These are phyloP conservation scores for Chrysomallon squamiferum DNA, from an alignment of 1,140 invertebrate genomes.

Conservation along the genomic window DNA sequence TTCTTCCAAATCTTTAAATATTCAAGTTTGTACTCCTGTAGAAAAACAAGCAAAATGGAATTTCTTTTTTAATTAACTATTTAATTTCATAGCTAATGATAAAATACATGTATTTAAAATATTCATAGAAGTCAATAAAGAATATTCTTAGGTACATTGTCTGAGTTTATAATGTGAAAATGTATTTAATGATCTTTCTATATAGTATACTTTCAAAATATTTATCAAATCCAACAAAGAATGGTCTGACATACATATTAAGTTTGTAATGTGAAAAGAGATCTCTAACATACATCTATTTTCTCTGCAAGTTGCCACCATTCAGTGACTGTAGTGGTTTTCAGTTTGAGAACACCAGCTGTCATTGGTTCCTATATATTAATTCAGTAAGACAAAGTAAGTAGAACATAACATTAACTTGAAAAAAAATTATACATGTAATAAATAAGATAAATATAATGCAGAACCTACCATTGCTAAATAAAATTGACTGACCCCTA, in stretches of 20 bases:
- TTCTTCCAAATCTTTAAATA: background rate
- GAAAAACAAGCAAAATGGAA: background rate
- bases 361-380: background rate
- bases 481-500: background rate
- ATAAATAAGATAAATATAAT: background rate
- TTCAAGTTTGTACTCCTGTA: constrained; percentile 4
- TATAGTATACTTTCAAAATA: background rate
- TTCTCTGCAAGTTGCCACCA: constrained; percentile 4
- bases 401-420: background rate
- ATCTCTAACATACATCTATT: background rate
- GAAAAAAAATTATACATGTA: background rate
- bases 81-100: background rate
- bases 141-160: background rate
- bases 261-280: background rate
- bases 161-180: background rate
- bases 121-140: background rate
- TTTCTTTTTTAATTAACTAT: background rate
- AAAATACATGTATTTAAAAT: background rate
- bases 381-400: background rate
- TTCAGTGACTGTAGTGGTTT: background rate
- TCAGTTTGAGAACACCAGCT: background rate
- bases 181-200: background rate
- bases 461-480: background rate
- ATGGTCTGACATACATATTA: too few relatives aligned
- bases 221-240: background rate